Base-by-base conservation (phyloP, 2,888 invertebrate genomes). In the Drosophila rellima region DNA sequence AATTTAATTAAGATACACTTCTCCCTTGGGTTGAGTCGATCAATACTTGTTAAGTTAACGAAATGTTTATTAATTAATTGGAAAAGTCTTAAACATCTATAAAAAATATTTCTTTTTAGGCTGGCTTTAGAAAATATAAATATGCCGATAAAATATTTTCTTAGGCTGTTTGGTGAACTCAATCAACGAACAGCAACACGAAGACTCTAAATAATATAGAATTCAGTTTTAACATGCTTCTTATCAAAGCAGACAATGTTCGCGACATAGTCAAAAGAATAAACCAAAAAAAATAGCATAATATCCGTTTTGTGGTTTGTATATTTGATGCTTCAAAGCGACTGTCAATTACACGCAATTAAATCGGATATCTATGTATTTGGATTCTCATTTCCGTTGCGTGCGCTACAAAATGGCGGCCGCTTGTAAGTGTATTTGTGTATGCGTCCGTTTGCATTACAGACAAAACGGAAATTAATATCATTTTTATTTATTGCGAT, bases 301-400 rank as follows among this genome's bases (percentile, higher is more conserved):
- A 79, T 82, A 83, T 78, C 78, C 78, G 80, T 51, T 77, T 70
- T 78, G 80, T 39, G 75, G 70, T 63, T 75, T 75, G 62, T 69
- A 45, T 62, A 72, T 71, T 73, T 78, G 73, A 71, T 64, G 68
- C 64, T 82, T 66, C 70, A 68, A 70, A 72, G 61, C 74, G 78
- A 59, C 70, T 84, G 80, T 84, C 87, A 84, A 84, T 84, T 87
- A 87, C 73, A 75, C 68, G 74, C 82, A 87, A 84, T 87, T 84
- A 84, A 75, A 80, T 70, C 68, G 71, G 42, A 70, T 75, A 87
- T 78, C 67, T 62, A 75, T 80, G 77, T 77, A 74, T 83, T 67
- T 67, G 80, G 68, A 75, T 71, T 69, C 61, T 70, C 70, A 83
- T 87, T 83, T 83, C 83, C 83, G 83, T 40, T 67, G 63, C 70